Evolutionary conservation across 2,113 vertebrate species (phyloP).

Genomic region (Colinus virginianus): DNA sequence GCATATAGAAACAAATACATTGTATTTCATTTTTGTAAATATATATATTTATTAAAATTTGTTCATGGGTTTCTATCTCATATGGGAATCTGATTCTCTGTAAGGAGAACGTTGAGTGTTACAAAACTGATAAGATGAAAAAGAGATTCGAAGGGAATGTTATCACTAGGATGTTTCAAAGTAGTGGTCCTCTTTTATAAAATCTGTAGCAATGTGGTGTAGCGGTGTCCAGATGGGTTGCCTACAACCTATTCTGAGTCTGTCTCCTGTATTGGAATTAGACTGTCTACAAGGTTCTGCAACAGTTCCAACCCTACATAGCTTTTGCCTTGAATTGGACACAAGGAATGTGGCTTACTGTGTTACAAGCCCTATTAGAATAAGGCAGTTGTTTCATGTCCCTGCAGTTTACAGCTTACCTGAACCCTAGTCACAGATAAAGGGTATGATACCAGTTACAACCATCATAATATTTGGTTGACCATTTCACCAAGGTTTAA

Average conservation of each 20-base stretch:
- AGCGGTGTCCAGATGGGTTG: background rate
- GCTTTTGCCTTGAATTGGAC: background rate
- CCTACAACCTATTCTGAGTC: background rate
- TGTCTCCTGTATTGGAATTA: background rate
- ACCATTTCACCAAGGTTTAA: background rate
- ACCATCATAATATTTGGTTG: background rate
- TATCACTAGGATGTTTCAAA: background rate
- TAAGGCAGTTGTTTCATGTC: background rate
- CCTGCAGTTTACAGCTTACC: background rate
- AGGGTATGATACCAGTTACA: background rate
- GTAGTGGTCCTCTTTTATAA: background rate
- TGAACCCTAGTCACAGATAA: background rate
- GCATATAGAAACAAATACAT: background rate
- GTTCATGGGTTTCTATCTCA: background rate
- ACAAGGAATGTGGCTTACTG: background rate
- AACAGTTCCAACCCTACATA: background rate
- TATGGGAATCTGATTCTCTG: background rate
- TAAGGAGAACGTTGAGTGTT: background rate
- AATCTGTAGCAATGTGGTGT: background rate
- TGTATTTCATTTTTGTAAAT: background rate
- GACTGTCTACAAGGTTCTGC: background rate
- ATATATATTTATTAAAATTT: background rate
- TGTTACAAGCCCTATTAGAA: background rate
- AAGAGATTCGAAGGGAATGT: background rate
- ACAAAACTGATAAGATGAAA: background rate